phyloP scores from a whole-genome alignment of 2,113 vertebrate genomes.

The Corythaeola cristata region DNA sequence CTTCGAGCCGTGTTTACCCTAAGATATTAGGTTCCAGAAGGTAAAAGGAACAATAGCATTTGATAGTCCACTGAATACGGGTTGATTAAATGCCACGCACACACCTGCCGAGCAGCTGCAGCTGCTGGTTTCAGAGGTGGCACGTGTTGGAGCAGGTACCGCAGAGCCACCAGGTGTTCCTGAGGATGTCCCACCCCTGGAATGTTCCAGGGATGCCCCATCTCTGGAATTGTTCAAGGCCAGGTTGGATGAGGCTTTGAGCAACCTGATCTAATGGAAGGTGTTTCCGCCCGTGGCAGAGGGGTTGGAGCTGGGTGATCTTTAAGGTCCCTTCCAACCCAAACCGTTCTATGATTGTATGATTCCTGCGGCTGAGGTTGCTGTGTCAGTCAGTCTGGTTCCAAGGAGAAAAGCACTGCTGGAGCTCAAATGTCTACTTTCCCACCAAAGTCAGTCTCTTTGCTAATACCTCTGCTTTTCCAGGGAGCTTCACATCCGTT shows the following conservation, averaged over 20 bases:
- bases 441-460: neutral
- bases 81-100: neutral
- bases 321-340: no score
- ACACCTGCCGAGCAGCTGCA: neutral
- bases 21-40: conserved; percentile 7
- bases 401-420: neutral
- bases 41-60: neutral
- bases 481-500: neutral
- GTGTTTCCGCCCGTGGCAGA: no score
- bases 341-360: no score
- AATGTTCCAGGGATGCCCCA: no score
- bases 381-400: neutral
- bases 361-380: neutral
- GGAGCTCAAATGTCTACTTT: neutral
- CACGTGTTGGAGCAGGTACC: neutral
- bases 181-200: no score
- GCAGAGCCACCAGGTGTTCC: no score
- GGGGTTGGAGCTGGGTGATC: no score
- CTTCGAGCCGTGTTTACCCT: neutral
- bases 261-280: no score
- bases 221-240: no score
- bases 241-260: no score
- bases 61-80: accelerated
- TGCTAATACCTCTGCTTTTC: neutral
- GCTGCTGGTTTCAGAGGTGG: neutral